Conservation (phyloP, 2,888 invertebrate genomes). For the Sepioteuthis lessoniana region DNA sequence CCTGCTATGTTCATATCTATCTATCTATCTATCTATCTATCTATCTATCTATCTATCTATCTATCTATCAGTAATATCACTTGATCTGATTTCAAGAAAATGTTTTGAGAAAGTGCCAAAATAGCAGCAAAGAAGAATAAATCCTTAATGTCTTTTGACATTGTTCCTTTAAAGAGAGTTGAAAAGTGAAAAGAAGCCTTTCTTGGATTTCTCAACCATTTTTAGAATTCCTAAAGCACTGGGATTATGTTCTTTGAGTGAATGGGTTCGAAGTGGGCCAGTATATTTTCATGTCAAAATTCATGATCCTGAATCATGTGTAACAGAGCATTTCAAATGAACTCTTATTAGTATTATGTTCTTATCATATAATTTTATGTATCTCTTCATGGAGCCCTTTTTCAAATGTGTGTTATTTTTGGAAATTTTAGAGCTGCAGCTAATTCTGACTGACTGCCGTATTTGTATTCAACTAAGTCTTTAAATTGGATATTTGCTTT, state of each 20-base stretch:
- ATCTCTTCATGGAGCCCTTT: too few relatives aligned
- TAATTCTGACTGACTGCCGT: too few relatives aligned
- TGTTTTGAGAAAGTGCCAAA: slow-evolving; percentile 20
- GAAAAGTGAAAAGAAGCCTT: slow-evolving; percentile 33
- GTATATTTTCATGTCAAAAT: slow-evolving; percentile 33
- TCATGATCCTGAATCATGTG: slow-evolving; percentile 7
- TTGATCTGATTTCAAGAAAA: slow-evolving; percentile 21
- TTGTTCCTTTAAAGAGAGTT: slow-evolving; percentile 9
- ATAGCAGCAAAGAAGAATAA: slow-evolving; percentile 18
- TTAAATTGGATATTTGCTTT: too few relatives aligned
- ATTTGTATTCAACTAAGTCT: too few relatives aligned
- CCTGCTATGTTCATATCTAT: too few relatives aligned
- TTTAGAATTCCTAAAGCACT: slow-evolving; percentile 33
- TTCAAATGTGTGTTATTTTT: too few relatives aligned
- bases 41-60: not conserved
- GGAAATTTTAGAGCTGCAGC: too few relatives aligned
- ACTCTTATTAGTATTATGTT: not conserved
- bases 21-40: not conserved
- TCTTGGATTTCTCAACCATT: slow-evolving; percentile 11
- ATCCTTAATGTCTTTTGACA: slow-evolving; percentile 33
- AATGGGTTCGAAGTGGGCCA: not conserved
- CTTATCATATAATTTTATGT: not conserved
- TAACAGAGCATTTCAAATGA: not conserved
- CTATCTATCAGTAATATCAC: not conserved
- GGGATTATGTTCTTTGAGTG: slow-evolving; percentile 33